Evolutionary conservation across 1,140 invertebrate species (phyloP), one percentile per base, ranked within the genome.

Genomic region (Micrasema minimum): DNA sequence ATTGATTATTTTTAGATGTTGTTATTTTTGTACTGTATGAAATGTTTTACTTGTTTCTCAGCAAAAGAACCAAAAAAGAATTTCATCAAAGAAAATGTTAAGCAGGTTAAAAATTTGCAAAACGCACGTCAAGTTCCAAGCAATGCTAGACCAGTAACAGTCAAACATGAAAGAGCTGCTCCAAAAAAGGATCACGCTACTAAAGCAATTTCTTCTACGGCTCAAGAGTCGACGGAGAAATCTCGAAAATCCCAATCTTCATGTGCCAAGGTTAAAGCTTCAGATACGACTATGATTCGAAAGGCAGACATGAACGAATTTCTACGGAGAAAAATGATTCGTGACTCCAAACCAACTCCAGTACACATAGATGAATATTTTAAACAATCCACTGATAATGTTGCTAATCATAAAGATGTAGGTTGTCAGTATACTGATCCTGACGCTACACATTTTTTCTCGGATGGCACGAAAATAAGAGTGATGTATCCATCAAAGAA

Each of bases 41-140:
- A 61, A 43, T 43, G 10, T 46, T 26, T 26, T 16, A 22, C 11
- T 14, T 64, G 2, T 20, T 5, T 69, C 59, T 45, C 23, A 69
- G 66, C 23, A 35, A 69, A 59, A 69, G 66, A 69, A 46, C 43
- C 38, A 4, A 69, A 61, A 41, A 69, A 61, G 46, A 69, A 69
- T 16, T 69, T 59, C 43, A 59, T 69, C 6, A 69, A 48, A 69
- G 66, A 69, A 69, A 69, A 69, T 69, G 66, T 69, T 16, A 69
- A 16, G 12, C 51, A 69, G 20, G n/a, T 69, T 12, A 22, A 26
- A 69, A 53, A 53, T 37, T 43, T 69, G 41, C 53, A 69, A 41
- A 59, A 35, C n/a, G 48, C 43, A 12, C 51, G 66, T n/a, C n/a
- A n/a, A 53, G 10, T 16, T n/a, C 41, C 43, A 45, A 59, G 14